A percentile compares a stretch with the other conserved stretches of the same genome.
These are phyloP conservation scores for Marisa cornuarietis DNA, from an alignment of 1,140 invertebrate species.

Conservation along the genomic window DNA sequence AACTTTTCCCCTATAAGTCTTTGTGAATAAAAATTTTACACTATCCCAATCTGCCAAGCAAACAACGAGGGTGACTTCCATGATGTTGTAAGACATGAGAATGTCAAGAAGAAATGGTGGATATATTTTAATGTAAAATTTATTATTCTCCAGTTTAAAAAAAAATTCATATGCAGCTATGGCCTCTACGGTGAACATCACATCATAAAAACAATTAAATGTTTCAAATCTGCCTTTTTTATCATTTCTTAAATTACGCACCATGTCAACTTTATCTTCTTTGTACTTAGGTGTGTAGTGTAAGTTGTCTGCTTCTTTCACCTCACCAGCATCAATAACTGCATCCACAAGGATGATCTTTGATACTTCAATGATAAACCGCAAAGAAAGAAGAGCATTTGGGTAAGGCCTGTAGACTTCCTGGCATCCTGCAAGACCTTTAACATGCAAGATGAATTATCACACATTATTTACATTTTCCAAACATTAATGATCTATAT, in stretches of 20 bases:
- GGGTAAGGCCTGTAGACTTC: slow-evolving; percentile 64
- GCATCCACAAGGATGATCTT: slow-evolving; percentile 60
- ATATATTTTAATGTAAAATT: too few species aligned
- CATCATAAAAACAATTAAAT: too few species aligned
- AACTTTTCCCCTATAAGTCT: too few species aligned
- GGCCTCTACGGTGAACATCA: too few species aligned
- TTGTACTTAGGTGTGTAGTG: slow-evolving; percentile 23
- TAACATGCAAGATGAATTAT: not conserved
- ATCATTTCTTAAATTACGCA: slow-evolving; percentile 9
- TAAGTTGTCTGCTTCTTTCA: slow-evolving; percentile 47
- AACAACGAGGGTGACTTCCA: too few species aligned
- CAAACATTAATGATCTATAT: not conserved
- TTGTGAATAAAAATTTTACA: too few species aligned
- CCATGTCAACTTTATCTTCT: slow-evolving; percentile 19
- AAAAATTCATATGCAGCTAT: too few species aligned
- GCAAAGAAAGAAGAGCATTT: slow-evolving; percentile 60
- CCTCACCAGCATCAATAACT: slow-evolving; percentile 51
- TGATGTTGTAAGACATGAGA: too few species aligned
- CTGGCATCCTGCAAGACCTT: slow-evolving; percentile 60
- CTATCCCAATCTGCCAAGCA: too few species aligned
- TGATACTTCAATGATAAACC: slow-evolving; percentile 63
- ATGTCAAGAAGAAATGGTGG: too few species aligned
- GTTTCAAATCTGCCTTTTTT: too few species aligned
- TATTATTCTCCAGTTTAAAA: too few species aligned
- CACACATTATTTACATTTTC: slow-evolving; percentile 3